phyloP scores from a whole-genome alignment of 1,140 invertebrate genomes.

The Cryptotermes secundus region DNA sequence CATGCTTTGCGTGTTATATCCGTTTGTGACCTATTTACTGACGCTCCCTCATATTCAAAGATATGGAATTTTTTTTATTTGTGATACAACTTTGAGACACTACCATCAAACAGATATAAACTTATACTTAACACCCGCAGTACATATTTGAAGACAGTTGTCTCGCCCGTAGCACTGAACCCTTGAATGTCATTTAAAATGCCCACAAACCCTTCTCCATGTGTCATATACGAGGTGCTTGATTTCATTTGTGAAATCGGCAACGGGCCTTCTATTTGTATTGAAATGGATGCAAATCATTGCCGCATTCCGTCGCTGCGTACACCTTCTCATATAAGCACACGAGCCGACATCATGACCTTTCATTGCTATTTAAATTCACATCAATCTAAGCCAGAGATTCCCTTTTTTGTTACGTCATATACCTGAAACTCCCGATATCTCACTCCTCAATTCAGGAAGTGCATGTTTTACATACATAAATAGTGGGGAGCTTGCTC shows the following conservation, averaged over 20 bases:
- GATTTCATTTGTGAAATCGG: not conserved
- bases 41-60: too few relatives aligned
- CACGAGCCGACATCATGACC: not conserved
- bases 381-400: not conserved
- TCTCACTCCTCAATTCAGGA: not conserved
- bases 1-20: too few relatives aligned
- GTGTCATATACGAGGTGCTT: not conserved
- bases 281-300: not conserved
- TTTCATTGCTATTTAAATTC: conserved; percentile 18
- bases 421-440: not conserved
- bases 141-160: too few relatives aligned
- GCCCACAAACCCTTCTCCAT: too few relatives aligned
- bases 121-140: too few relatives aligned
- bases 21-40: too few relatives aligned
- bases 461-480: not conserved
- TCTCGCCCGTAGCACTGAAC: too few relatives aligned
- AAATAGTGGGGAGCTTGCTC: not conserved
- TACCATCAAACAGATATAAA: too few relatives aligned
- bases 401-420: not conserved
- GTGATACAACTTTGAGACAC: too few relatives aligned
- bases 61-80: too few relatives aligned
- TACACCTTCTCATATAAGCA: not conserved
- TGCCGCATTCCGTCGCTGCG: not conserved
- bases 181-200: too few relatives aligned
- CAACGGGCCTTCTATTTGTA: not conserved